Evolutionary conservation across 2,797 vertebrate genomes (phyloP).

Genomic region (Sebastolobus alascanus): DNA sequence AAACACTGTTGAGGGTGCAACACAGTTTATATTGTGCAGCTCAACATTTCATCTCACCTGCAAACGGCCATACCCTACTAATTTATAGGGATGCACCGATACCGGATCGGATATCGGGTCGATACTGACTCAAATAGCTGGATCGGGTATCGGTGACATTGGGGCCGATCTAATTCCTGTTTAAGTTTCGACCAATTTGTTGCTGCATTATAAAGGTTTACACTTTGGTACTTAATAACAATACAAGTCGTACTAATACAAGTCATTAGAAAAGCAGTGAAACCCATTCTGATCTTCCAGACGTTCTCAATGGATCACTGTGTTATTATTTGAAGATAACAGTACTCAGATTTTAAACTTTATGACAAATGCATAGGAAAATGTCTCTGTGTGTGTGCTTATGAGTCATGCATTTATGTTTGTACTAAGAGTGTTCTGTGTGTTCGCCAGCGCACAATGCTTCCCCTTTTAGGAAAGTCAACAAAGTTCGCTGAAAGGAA

Average conservation of each 20-base stretch:
- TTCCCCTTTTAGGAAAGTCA: conserved; percentile 18
- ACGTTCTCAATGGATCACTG: background rate
- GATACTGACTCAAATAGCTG: no score
- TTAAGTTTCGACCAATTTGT: no score
- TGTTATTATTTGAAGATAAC: background rate
- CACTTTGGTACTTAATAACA: background rate
- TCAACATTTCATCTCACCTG: background rate
- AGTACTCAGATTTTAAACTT: background rate
- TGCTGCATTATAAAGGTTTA: no score
- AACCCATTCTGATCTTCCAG: background rate
- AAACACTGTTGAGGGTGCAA: background rate
- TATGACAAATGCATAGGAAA: background rate
- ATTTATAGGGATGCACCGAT: background rate
- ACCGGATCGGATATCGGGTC: no score
- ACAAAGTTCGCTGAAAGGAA: conserved; percentile 23
- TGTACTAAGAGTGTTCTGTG: background rate
- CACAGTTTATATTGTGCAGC: background rate
- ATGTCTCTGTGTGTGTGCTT: background rate
- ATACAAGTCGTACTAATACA: background rate
- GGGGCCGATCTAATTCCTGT: no score
- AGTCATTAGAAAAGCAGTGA: background rate
- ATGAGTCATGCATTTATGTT: conserved; percentile 15
- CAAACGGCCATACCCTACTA: background rate
- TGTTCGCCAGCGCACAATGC: background rate
- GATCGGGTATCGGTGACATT: no score